Conservation (phyloP, 2,888 invertebrate genomes). For the Nemotelus nigrinus region DNA sequence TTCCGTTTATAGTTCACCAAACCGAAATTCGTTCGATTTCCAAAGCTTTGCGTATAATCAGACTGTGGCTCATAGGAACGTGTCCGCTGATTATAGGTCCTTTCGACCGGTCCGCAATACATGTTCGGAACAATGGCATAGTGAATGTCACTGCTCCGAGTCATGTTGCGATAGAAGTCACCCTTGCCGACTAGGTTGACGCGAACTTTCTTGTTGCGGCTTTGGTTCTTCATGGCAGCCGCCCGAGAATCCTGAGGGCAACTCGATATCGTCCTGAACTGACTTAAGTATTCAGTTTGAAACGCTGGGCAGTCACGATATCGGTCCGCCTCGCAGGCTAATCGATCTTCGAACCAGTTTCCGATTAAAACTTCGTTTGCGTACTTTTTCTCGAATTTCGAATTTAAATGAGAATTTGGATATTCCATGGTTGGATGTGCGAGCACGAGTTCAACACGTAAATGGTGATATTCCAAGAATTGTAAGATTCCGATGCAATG, state of each 20-base stretch:
- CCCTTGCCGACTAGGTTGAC: constrained; percentile 24
- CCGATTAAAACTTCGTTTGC: constrained; percentile 53
- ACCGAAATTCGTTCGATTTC: constrained; percentile 42
- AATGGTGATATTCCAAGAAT: no score
- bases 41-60: constrained; percentile 36
- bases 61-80: constrained; percentile 9
- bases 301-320: neutral
- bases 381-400: constrained; percentile 49
- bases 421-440: constrained; percentile 28
- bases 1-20: constrained; percentile 16
- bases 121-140: constrained; percentile 10
- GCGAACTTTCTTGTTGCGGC: constrained; percentile 1
- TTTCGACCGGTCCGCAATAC: neutral
- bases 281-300: constrained; percentile 40
- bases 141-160: constrained; percentile 37
- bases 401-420: constrained; percentile 45
- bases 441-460: no score
- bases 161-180: constrained; percentile 43
- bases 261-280: constrained; percentile 31
- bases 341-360: constrained; percentile 56
- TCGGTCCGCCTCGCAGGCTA: neutral
- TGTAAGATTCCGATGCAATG: no score
- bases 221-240: constrained; percentile 10
- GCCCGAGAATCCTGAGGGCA: neutral
- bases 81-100: neutral